These are phyloP conservation scores for Gallinago nigripennis DNA, from an alignment of 2,797 vertebrate genomes.

Conservation along the genomic window DNA sequence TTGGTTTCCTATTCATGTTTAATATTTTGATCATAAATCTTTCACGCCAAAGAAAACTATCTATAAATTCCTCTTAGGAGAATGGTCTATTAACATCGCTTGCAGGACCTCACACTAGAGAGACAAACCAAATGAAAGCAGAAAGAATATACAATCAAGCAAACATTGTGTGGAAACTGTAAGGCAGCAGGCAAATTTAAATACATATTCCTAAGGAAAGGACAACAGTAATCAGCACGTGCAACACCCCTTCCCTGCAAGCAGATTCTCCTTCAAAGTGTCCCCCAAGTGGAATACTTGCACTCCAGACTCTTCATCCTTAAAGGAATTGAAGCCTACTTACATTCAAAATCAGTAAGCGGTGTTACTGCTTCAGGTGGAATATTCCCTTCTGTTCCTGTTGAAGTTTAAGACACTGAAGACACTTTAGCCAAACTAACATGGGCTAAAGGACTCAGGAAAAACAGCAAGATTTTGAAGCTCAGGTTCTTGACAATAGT, in stretches of 20 bases:
- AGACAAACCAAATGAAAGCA: constrained; percentile 32
- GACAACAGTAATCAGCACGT: background rate
- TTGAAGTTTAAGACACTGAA: background rate
- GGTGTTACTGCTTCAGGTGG: background rate
- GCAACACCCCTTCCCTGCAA: background rate
- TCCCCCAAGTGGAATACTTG: background rate
- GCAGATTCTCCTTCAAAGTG: background rate
- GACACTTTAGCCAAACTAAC: background rate
- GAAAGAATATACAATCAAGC: constrained; percentile 42
- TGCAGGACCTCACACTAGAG: constrained; percentile 32
- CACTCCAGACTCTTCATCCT: background rate
- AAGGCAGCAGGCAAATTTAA: constrained; percentile 38
- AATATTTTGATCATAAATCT: constrained; percentile 51
- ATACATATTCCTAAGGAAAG: constrained; percentile 23
- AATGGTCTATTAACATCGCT: constrained; percentile 25
- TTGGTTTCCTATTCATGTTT: constrained; percentile 30
- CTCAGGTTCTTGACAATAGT: background rate
- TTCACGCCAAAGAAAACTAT: constrained; percentile 43
- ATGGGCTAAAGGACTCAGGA: background rate
- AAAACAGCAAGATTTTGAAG: background rate
- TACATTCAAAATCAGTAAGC: background rate
- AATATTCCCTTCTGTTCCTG: background rate
- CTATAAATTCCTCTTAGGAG: background rate
- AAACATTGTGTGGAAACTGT: constrained; percentile 7
- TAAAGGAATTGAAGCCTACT: background rate